phyloP scores from a whole-genome alignment of 1,140 invertebrate species.

The Danaus plexippus region DNA sequence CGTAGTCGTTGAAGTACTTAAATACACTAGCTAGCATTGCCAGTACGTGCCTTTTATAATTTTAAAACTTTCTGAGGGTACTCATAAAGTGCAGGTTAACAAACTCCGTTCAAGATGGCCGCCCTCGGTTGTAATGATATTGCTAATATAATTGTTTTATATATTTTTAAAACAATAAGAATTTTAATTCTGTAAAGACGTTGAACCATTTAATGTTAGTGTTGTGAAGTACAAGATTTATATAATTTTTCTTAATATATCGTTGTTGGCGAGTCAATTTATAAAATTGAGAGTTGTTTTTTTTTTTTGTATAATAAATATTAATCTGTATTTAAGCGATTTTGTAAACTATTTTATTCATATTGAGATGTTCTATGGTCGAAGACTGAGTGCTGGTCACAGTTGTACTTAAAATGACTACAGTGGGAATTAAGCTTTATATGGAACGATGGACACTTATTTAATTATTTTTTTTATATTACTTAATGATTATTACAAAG shows the following conservation, averaged over 20 bases:
- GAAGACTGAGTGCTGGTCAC: constrained; percentile 55
- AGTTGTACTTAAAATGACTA: constrained; percentile 17
- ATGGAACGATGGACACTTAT: not conserved
- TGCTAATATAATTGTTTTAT: too few relatives aligned
- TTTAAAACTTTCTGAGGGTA: too few relatives aligned
- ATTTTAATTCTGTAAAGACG: too few relatives aligned
- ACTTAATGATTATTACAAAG: constrained; percentile 1
- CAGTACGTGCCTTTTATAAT: constrained; percentile 10
- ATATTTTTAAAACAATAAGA: too few relatives aligned
- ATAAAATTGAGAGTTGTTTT: constrained; percentile 17
- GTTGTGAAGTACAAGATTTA: constrained; percentile 18
- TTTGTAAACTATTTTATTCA: constrained; percentile 16
- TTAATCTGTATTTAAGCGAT: constrained; percentile 22
- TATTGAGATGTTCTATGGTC: constrained; percentile 37
- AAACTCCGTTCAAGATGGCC: too few relatives aligned
- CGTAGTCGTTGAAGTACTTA: not conserved
- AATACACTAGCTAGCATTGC: constrained; percentile 12
- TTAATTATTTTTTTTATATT: constrained; percentile 3
- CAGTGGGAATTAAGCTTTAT: constrained; percentile 6
- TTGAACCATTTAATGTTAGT: too few relatives aligned
- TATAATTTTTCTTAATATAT: constrained; percentile 17
- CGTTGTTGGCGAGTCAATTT: constrained; percentile 13
- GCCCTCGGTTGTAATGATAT: too few relatives aligned
- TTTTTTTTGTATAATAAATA: constrained; percentile 15
- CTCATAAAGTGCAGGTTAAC: too few relatives aligned